Percentiles rank a stretch among this genome's conserved stretches.
Conservation (phyloP, 1,140 invertebrate genomes). For the Diorhabda carinulata region DNA sequence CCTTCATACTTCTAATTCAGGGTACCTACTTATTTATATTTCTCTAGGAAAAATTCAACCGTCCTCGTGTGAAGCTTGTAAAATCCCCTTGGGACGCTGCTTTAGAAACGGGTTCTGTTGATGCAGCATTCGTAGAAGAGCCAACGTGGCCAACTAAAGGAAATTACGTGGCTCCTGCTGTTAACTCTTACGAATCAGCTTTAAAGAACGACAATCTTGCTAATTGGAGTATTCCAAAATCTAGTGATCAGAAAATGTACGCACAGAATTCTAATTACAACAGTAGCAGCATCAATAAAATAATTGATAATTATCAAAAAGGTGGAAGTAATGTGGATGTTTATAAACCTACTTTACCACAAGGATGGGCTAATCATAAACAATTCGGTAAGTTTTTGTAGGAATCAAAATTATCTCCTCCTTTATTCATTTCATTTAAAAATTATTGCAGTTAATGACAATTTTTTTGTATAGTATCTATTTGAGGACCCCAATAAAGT, state of each 20-base stretch:
- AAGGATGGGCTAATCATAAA: conserved; percentile 51
- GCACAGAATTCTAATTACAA: conserved; percentile 46
- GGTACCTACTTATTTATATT: conserved; percentile 3
- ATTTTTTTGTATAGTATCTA: too few relatives aligned
- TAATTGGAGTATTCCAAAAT: conserved; percentile 36
- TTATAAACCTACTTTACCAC: conserved; percentile 53
- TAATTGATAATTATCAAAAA: conserved; percentile 46
- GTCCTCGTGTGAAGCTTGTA: conserved; percentile 58
- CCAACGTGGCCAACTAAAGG: conserved; percentile 40
- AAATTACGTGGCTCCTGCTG: conserved; percentile 41
- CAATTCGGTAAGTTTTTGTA: conserved; percentile 4
- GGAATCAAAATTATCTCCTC: too few relatives aligned
- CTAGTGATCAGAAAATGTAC: conserved; percentile 36
- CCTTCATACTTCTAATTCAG: too few relatives aligned
- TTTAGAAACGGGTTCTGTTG: conserved; percentile 64
- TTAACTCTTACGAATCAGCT: conserved; percentile 45
- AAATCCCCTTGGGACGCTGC: conserved; percentile 74
- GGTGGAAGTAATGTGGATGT: conserved; percentile 42
- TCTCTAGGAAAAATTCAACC: conserved; percentile 55
- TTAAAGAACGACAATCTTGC: conserved; percentile 40
- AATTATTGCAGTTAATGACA: too few relatives aligned
- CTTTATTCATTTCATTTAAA: too few relatives aligned
- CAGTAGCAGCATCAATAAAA: conserved; percentile 45
- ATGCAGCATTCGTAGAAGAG: conserved; percentile 60
- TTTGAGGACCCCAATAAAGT: too few relatives aligned